Evolutionary conservation across 2,113 vertebrate species (phyloP), one percentile per base, ranked within the genome.

Genomic region (Macquaria australasica): DNA sequence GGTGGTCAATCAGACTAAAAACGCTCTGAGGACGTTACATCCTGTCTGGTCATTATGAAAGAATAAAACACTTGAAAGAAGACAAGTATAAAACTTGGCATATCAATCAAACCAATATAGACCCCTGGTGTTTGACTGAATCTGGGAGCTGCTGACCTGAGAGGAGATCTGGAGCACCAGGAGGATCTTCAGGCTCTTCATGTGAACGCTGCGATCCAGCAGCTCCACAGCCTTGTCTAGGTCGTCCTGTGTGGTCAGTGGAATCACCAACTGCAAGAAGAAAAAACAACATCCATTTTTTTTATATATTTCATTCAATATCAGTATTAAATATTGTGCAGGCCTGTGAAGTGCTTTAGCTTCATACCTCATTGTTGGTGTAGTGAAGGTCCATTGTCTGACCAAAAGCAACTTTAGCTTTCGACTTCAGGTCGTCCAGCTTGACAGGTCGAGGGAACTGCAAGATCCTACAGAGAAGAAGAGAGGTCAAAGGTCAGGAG

Each of bases 351-450:
- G 11, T 15, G 55, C 23, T 58, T 28, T 1, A 12, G 45, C 51
- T 12, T 48, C 0, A 2, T 95, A 99, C 98, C 97, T 99, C 98
- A 3, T 99, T 99, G 96, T 99, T 99, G 93, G 97, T 98, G 93
- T 99, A 99, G 96, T 99, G 98, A 74, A 99, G 97, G 92, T 98
- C 97, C 98, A 99, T 98, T 16, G 93, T 89, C 84, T 99, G 98
- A 84, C 98, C 98, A 89, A 99, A 99, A 75, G 98, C 98, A 91
- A 96, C 94, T 95, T 97, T 99, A 84, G 98, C 98, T 94, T 99
- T 99, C 62, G 95, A 87, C 84, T 83, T 95, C 92, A 99, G 96
- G 92, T 99, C 97, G 85, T 98, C 98, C 84, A 99, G 95, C 94
- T 96, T 97, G 91, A 99, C 91, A n/a, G 98, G 98, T 62, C 98